Base-by-base conservation (phyloP, 2,888 invertebrate genomes). In the Germaria angustata region DNA sequence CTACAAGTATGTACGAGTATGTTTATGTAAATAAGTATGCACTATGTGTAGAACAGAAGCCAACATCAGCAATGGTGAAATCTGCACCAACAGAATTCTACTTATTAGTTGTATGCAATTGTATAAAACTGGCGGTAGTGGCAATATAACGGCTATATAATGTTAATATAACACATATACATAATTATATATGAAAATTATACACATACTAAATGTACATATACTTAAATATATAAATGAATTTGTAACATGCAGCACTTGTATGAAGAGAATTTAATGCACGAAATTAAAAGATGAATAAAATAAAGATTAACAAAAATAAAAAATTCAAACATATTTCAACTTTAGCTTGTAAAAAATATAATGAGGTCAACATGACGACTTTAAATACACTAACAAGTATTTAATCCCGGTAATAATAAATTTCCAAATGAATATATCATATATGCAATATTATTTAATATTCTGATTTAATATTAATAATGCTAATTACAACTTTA, bases 351-450 rank as follows among this genome's bases (percentile, higher is more conserved):
- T 72, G 69, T 51, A 39, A 68, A 63, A 46, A 46, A 39, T 63
- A 63, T 75, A 78, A 78, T 75, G 65, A 55, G 69, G 69, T 82
- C 65, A 82, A 82, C 59, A 71, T 79, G 73, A 75, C 59, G 46
- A 66, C 71, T 53, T 75, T 75, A 65, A 69, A 69, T 57, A 63
- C 24, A 77, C 68, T 49, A 65, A 73, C n/a, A 68, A 34, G 57
- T 55, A 36, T 53, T 51, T 17, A 53, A 36, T 61, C 5, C 15
- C 34, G 11, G 1, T 44, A 57, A 11, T 66, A 72, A 65, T 36
- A 22, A 1, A 28, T 51, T 28, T 7, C 20, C 34, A 57, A 46
- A 51, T 36, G 2, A 15, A 39, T 15, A 7, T 61, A 13, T 59
- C 9, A 11, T 46, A 34, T 11, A 0, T 4, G 11, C 20, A 20